phyloP scores from a whole-genome alignment of 1,140 invertebrate species.

The Leptinotarsa lineolata region DNA sequence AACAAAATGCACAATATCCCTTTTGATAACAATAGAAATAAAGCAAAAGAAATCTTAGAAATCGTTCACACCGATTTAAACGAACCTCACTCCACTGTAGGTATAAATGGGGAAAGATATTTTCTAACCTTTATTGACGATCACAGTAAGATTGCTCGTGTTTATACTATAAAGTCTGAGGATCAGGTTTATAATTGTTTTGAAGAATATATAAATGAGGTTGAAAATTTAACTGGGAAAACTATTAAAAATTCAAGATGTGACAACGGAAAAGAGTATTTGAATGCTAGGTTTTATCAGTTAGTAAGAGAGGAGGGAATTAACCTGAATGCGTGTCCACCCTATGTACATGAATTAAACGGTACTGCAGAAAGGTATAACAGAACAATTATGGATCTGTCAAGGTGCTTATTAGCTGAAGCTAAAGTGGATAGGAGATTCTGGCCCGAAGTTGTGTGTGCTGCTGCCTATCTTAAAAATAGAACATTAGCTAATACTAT shows the following conservation, averaged over 20 bases:
- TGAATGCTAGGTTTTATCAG: slow-evolving; percentile 40
- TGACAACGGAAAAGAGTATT: slow-evolving; percentile 56
- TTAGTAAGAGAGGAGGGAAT: slow-evolving; percentile 24
- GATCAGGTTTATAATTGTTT: slow-evolving; percentile 45
- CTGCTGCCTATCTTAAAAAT: slow-evolving; percentile 51
- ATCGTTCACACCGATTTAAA: slow-evolving; percentile 54
- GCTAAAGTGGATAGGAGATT: slow-evolving; percentile 43
- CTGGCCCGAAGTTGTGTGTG: slow-evolving; percentile 49
- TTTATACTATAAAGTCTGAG: slow-evolving; percentile 53
- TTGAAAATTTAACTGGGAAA: slow-evolving; percentile 47
- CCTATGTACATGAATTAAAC: slow-evolving; percentile 52
- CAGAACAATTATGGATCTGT: slow-evolving; percentile 43
- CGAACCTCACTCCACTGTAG: slow-evolving; percentile 50
- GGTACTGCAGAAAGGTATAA: slow-evolving; percentile 54
- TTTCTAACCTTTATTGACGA: slow-evolving; percentile 49
- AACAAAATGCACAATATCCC: slow-evolving; percentile 51
- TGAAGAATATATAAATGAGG: slow-evolving; percentile 39
- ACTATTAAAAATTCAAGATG: slow-evolving; percentile 53
- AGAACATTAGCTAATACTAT: slow-evolving; percentile 29
- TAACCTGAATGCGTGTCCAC: slow-evolving; percentile 44
- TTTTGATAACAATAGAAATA: slow-evolving; percentile 50
- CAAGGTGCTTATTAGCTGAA: slow-evolving; percentile 44
- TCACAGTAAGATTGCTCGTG: slow-evolving; percentile 50
- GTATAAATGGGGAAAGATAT: slow-evolving; percentile 46
- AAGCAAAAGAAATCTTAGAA: slow-evolving; percentile 43